Evolutionary conservation across 92 coral and sea anemone genomes (phyloP).

Genomic region (Actinostola sp.): DNA sequence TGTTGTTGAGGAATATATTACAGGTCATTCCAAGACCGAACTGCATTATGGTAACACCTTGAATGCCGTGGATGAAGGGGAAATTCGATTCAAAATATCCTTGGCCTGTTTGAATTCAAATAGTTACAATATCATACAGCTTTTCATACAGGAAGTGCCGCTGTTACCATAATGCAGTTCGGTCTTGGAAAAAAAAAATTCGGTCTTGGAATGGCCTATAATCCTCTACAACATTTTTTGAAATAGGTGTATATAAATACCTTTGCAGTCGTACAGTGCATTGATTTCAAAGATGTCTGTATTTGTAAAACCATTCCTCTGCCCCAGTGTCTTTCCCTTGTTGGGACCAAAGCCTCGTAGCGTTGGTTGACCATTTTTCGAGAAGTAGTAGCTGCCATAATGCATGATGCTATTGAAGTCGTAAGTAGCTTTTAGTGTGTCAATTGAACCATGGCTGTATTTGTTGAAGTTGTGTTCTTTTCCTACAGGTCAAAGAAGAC

Average conservation of each 20-base stretch:
- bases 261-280: conserved; percentile 77
- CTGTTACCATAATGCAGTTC: no score
- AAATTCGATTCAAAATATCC: no score
- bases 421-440: conserved; percentile 66
- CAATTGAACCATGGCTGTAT: conserved; percentile 65
- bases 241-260: conserved; percentile 31
- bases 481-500: conserved; percentile 24
- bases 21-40: no score
- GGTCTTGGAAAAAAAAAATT: background rate
- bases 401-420: conserved; percentile 90
- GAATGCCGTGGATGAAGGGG: no score
- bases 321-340: conserved; percentile 53
- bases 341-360: conserved; percentile 57
- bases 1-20: no score
- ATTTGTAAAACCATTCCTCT: conserved; percentile 66
- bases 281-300: conserved; percentile 77
- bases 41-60: no score
- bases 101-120: no score
- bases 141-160: no score
- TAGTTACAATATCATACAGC: no score
- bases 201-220: background rate
- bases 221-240: background rate
- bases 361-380: conserved; percentile 72
- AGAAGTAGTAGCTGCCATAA: conserved; percentile 72
- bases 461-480: conserved; percentile 76